Conservation (phyloP, 1,140 invertebrate species). For the Ptiloglossa arizonensis region DNA sequence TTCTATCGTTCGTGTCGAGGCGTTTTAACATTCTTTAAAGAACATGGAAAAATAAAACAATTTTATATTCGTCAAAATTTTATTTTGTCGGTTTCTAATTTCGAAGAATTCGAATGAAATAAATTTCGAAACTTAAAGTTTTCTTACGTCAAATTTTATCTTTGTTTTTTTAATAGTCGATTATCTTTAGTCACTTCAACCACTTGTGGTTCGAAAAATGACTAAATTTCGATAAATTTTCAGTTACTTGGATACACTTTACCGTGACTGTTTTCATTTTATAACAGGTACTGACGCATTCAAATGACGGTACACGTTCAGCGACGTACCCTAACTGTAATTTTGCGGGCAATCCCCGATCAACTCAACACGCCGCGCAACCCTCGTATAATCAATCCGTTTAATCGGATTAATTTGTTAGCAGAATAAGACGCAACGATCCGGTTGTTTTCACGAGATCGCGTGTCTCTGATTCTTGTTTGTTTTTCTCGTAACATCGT, state of each 20-base stretch:
- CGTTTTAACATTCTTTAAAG: too few species aligned
- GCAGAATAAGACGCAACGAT: slow-evolving; percentile 48
- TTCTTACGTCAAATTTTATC: too few species aligned
- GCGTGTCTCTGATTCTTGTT: slow-evolving; percentile 42
- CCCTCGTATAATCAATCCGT: slow-evolving; percentile 53
- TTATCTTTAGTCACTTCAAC: too few species aligned
- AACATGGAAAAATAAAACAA: too few species aligned
- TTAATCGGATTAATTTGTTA: slow-evolving; percentile 55
- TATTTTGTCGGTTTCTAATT: too few species aligned
- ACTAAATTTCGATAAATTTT: too few species aligned
- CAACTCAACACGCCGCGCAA: slow-evolving; percentile 41
- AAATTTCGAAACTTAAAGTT: too few species aligned
- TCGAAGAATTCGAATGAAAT: too few species aligned
- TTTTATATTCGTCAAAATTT: too few species aligned
- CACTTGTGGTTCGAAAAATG: background rate
- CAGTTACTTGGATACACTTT: too few species aligned
- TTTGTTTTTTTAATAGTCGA: too few species aligned
- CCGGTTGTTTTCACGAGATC: slow-evolving; percentile 38
- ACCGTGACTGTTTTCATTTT: background rate
- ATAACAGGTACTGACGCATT: background rate
- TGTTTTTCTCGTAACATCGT: slow-evolving; percentile 32
- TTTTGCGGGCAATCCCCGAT: slow-evolving; percentile 46
- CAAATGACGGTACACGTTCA: background rate
- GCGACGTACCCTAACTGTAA: slow-evolving; percentile 34
- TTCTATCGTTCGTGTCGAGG: too few species aligned